Evolutionary conservation across 64 coral and sea anemone genomes (phyloP).

Genomic region (Montipora capricornis): DNA sequence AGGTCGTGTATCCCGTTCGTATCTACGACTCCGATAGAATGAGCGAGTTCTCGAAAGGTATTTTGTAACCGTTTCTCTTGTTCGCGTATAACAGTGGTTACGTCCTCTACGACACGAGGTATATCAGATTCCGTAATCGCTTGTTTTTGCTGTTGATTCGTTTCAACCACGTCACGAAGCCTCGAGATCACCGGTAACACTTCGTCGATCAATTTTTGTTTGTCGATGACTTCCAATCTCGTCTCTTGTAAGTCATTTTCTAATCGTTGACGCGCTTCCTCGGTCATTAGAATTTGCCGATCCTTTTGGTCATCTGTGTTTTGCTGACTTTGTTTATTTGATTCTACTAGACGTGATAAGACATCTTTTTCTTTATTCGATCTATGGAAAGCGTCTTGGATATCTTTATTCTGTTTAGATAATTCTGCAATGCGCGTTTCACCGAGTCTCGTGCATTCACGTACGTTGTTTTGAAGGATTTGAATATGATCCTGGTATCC

Average conservation of each 20-base stretch:
- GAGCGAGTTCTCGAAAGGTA: no score
- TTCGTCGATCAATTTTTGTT: not conserved
- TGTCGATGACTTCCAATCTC: not conserved
- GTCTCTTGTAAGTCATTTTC: not conserved
- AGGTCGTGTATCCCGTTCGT: not conserved
- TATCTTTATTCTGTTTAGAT: not conserved
- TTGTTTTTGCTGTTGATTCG: not conserved
- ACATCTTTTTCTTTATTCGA: fast-evolving
- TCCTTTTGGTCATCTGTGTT: not conserved
- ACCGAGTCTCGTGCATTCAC: no score
- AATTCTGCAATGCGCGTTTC: not conserved
- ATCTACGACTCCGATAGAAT: no score
- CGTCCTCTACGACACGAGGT: no score
- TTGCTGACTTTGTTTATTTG: not conserved
- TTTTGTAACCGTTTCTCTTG: no score
- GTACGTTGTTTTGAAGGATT: no score
- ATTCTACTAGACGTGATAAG: not conserved
- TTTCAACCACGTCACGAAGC: not conserved
- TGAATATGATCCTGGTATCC: no score
- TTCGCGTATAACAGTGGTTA: no score
- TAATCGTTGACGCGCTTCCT: not conserved
- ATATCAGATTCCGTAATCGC: no score
- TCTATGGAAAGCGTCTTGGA: not conserved
- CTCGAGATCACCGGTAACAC: not conserved
- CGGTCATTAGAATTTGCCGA: not conserved